Evolutionary conservation across 2,797 vertebrate species (phyloP).

Genomic region (Chaunax sp.): DNA sequence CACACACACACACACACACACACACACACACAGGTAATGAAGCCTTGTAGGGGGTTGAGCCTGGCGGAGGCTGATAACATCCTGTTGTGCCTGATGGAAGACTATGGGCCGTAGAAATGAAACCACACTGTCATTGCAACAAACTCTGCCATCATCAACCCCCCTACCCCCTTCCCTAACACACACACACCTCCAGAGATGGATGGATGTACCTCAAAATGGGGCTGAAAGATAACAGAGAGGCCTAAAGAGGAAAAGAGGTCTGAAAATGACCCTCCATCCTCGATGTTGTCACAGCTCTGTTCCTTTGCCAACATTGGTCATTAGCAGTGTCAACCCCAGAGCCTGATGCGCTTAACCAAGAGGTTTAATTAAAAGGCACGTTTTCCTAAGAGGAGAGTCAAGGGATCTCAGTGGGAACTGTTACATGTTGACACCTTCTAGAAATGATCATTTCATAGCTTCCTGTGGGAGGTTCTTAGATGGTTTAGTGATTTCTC

Average conservation of each 20-base stretch:
- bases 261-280: slow-evolving; percentile 10
- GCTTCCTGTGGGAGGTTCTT: slow-evolving; percentile 9
- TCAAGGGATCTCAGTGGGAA: background rate
- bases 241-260: slow-evolving; percentile 14
- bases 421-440: slow-evolving; percentile 10
- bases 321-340: slow-evolving; percentile 8
- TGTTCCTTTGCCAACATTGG: slow-evolving; percentile 19
- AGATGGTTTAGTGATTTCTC: slow-evolving; percentile 18
- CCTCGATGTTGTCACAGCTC: slow-evolving; percentile 6
- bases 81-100: slow-evolving; percentile 73
- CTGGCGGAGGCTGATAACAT: slow-evolving; percentile 82
- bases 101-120: slow-evolving; percentile 76
- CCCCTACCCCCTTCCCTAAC: slow-evolving; percentile 2
- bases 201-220: slow-evolving; percentile 44
- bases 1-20: slow-evolving; percentile 33
- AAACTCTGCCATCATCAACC: slow-evolving; percentile 37
- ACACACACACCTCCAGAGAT: slow-evolving; percentile 33
- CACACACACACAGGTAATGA: slow-evolving; percentile 69
- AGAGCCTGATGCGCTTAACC: slow-evolving; percentile 14
- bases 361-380: slow-evolving; percentile 52
- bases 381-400: slow-evolving; percentile 32
- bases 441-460: slow-evolving; percentile 7
- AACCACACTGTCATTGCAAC: slow-evolving; percentile 48
- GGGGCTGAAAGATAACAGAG: slow-evolving; percentile 34
- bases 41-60: slow-evolving; percentile 75